Evolutionary conservation across 2,888 invertebrate genomes (phyloP), one percentile per base, ranked within the genome.

Genomic region (Stramonita haemastoma): DNA sequence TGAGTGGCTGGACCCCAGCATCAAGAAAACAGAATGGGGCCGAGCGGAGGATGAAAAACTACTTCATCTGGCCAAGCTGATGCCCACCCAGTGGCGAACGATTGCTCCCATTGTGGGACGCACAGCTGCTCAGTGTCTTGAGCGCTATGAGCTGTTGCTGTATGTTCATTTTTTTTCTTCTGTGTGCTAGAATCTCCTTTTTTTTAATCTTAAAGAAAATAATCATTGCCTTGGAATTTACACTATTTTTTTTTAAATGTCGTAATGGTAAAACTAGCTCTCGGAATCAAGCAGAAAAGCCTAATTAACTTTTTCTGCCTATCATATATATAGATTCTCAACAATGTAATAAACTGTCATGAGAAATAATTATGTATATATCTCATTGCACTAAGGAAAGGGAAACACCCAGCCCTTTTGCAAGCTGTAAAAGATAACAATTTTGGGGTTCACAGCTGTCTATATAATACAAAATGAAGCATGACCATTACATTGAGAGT

Each of bases 1-100:
- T 96, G 99, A 99, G 95, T 99, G 99, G 99, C 96, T 99, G 92
- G 99, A 99, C 96, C 99, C 99, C 0, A 99, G 99, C 96, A 99
- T 99, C 94, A 99, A 99, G 96, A 99, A 99, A 96, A 99, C 99
- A 0, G 99, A 99, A 97, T 99, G 99, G 99, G 99, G 99, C 26
- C 97, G 99, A 84, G 99, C 99, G 95, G 99, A 99, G 96, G 99
- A 99, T 96, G 99, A 99, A 96, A 99, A 99, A 96, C 96, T 99
- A 32, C 96, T 99, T 56, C 99, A 99, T 96, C 96, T 99, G 95
- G 99, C 99, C 88, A 99, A 99, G 96, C 96, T 99, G 93, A 99
- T 99, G 99, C 99, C 99, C 0, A 99, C 99, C 0, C 99, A 99
- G 95, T 99, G 99, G 99, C 97, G 99, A 93, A 99, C 99, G 0